Conservation (phyloP, 1,140 invertebrate genomes). For the Brachionus paranguensis region DNA sequence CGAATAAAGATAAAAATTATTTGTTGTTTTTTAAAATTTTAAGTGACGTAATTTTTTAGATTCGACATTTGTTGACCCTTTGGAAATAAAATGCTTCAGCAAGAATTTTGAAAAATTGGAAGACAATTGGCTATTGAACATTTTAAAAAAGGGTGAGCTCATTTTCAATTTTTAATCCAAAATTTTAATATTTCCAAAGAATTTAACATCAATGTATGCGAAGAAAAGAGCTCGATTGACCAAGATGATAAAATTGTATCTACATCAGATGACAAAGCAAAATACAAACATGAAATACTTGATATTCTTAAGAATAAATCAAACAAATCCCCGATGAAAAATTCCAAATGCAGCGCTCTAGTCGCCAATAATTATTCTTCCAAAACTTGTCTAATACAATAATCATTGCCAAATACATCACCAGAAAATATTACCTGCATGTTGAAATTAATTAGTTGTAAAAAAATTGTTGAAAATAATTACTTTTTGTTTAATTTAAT, state of each 20-base stretch:
- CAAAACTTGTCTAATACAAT: neutral
- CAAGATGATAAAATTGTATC: no score
- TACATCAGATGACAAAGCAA: no score
- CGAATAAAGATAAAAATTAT: neutral
- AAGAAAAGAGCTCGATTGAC: no score
- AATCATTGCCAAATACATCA: neutral
- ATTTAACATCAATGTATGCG: no score
- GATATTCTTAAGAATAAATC: neutral
- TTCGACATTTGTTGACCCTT: neutral
- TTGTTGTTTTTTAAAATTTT: neutral
- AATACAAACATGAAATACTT: neutral
- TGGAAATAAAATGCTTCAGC: no score
- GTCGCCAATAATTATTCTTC: neutral
- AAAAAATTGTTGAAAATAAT: no score
- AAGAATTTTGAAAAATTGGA: neutral
- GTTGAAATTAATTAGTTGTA: no score
- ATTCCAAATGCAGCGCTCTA: neutral
- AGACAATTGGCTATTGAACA: neutral
- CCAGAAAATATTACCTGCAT: no score
- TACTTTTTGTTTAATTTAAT: no score
- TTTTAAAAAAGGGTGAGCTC: neutral
- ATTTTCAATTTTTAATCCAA: neutral
- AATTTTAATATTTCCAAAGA: neutral
- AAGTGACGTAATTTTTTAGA: neutral
- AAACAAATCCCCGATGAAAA: neutral